These are phyloP conservation scores for Parazoanthus swiftii DNA, from an alignment of 92 coral and sea anemone species.

Conservation along the genomic window DNA sequence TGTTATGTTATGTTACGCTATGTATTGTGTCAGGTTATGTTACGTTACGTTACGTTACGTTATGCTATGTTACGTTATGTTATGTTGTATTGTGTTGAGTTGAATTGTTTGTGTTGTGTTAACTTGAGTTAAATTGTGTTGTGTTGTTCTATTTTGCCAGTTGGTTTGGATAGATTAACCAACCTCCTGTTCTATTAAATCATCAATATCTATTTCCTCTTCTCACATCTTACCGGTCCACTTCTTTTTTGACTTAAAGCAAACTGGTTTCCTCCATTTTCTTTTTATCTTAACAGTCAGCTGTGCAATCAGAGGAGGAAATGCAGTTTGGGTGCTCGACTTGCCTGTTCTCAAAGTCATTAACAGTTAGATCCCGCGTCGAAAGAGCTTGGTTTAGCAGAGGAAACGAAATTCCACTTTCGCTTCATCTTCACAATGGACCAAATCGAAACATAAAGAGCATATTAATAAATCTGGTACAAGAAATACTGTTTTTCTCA, in stretches of 20 bases:
- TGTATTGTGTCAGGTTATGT: too few relatives aligned
- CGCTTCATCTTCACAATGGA: conserved; percentile 6
- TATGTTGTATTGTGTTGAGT: too few relatives aligned
- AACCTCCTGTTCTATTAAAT: too few relatives aligned
- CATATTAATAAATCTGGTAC: conserved; percentile 27
- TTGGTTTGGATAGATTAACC: background rate
- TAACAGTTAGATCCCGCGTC: conserved; percentile 9
- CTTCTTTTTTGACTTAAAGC: background rate
- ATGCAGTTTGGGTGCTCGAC: conserved; percentile 12
- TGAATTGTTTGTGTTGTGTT: background rate
- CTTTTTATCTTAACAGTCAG: background rate
- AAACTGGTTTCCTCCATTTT: background rate
- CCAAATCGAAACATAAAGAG: conserved; percentile 18
- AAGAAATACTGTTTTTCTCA: conserved; percentile 28
- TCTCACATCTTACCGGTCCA: background rate
- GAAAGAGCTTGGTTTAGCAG: conserved; percentile 25
- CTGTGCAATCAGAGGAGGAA: conserved; percentile 29
- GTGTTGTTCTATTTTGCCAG: background rate
- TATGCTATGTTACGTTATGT: too few relatives aligned
- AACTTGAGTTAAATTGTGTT: too few relatives aligned
- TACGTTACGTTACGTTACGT: too few relatives aligned
- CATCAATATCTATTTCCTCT: background rate
- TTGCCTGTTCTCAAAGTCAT: conserved; percentile 2
- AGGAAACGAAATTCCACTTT: conserved; percentile 22
- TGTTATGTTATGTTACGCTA: too few relatives aligned